phyloP scores from a whole-genome alignment of 2,888 invertebrate species.

The Busseola fusca region DNA sequence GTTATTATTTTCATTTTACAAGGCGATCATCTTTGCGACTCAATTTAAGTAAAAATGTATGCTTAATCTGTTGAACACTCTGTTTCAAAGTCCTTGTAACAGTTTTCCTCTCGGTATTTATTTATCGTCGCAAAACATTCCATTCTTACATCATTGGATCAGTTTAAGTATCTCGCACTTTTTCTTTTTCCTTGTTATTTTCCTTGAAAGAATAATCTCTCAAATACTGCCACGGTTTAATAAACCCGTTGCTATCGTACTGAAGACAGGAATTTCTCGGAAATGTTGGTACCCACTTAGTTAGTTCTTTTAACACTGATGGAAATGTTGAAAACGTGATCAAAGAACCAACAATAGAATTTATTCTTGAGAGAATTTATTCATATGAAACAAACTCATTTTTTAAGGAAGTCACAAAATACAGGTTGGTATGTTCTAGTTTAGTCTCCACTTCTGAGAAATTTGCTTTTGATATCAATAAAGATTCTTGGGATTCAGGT shows the following conservation, averaged over 20 bases:
- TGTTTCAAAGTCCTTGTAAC: too few relatives aligned
- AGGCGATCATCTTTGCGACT: too few relatives aligned
- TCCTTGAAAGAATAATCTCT: background rate
- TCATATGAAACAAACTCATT: constrained; percentile 11
- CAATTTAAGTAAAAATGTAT: too few relatives aligned
- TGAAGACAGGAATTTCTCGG: too few relatives aligned
- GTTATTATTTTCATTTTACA: background rate
- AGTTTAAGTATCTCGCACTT: constrained; percentile 1
- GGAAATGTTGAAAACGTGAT: background rate
- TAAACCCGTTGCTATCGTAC: background rate
- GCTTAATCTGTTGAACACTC: too few relatives aligned
- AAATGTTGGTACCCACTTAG: background rate
- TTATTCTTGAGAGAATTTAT: too few relatives aligned
- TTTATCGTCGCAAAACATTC: constrained; percentile 11
- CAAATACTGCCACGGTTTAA: constrained; percentile 5
- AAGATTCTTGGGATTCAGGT: background rate
- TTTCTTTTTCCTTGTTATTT: background rate
- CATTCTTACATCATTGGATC: constrained; percentile 1
- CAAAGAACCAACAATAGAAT: background rate
- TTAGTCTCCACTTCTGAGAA: background rate
- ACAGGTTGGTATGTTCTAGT: background rate
- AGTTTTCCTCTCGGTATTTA: too few relatives aligned
- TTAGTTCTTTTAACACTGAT: background rate
- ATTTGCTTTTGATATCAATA: background rate
- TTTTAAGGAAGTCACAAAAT: background rate